phyloP scores from a whole-genome alignment of 2,888 invertebrate genomes.

The Chrysina gloriosa region DNA sequence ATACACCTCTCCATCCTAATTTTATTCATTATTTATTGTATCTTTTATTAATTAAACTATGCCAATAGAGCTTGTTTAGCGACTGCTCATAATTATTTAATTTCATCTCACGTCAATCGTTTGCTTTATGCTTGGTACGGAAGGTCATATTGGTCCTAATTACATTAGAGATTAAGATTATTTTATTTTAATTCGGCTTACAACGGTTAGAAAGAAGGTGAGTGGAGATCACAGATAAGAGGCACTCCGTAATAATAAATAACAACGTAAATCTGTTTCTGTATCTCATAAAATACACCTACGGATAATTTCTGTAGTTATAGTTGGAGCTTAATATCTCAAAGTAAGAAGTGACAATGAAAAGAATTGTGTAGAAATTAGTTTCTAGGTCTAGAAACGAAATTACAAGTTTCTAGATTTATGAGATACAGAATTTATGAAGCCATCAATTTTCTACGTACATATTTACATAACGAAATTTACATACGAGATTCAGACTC shows the following conservation, averaged over 20 bases:
- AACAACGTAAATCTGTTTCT: conserved; percentile 18
- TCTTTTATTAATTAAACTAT: neutral
- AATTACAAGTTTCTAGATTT: conserved; percentile 17
- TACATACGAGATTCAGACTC: conserved; percentile 15
- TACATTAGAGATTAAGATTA: conserved; percentile 43
- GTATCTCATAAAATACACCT: conserved; percentile 40
- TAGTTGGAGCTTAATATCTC: neutral
- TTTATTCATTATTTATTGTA: neutral
- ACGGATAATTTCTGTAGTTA: neutral
- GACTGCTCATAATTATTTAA: neutral
- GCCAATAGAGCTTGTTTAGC: too few species aligned
- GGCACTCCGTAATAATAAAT: conserved; percentile 56
- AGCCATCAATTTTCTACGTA: conserved; percentile 11
- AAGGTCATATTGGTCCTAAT: conserved; percentile 49
- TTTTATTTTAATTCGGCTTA: conserved; percentile 52
- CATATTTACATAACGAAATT: conserved; percentile 28
- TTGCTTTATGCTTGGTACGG: conserved; percentile 14
- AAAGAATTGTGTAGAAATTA: too few species aligned
- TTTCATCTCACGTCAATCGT: neutral
- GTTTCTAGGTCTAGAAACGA: too few species aligned
- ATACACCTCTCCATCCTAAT: neutral
- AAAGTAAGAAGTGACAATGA: too few species aligned
- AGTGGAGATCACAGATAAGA: conserved; percentile 63
- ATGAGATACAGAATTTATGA: conserved; percentile 29
- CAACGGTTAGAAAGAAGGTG: conserved; percentile 51